Evolutionary conservation across 2,797 vertebrate genomes (phyloP).

Genomic region (Galago senegalensis): DNA sequence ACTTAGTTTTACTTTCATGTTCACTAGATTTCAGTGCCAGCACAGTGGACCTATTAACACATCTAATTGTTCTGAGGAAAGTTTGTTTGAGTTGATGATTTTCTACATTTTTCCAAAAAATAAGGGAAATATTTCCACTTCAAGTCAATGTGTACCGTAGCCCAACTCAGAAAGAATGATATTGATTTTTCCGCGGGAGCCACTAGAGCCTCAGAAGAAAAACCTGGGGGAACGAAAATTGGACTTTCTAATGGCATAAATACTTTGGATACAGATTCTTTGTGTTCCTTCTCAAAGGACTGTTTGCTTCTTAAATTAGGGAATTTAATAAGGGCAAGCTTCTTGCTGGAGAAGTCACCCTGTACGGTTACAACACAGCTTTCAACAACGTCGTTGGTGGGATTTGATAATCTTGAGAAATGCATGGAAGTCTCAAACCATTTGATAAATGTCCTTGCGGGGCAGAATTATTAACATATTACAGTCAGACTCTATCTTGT

Average conservation of each 20-base stretch:
- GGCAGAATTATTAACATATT: not conserved
- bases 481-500: not conserved
- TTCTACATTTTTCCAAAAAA: not conserved
- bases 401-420: not conserved
- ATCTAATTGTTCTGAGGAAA: not conserved
- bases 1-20: not conserved
- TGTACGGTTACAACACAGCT: not conserved
- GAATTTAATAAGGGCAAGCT: not conserved
- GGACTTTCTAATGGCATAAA: not conserved
- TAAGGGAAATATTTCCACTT: not conserved
- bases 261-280: not conserved
- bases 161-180: constrained; percentile 25
- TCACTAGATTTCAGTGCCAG: not conserved
- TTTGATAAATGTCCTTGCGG: not conserved
- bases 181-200: not conserved
- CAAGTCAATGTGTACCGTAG: not conserved
- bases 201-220: not conserved
- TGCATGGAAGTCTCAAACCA: not conserved
- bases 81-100: not conserved
- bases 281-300: not conserved
- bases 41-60: not conserved
- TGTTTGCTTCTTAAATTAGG: not conserved
- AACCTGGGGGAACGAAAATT: constrained; percentile 1
- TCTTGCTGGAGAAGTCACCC: not conserved
- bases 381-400: not conserved